Base-by-base conservation (phyloP, 1,140 invertebrate species). In the Euwallacea similis region DNA sequence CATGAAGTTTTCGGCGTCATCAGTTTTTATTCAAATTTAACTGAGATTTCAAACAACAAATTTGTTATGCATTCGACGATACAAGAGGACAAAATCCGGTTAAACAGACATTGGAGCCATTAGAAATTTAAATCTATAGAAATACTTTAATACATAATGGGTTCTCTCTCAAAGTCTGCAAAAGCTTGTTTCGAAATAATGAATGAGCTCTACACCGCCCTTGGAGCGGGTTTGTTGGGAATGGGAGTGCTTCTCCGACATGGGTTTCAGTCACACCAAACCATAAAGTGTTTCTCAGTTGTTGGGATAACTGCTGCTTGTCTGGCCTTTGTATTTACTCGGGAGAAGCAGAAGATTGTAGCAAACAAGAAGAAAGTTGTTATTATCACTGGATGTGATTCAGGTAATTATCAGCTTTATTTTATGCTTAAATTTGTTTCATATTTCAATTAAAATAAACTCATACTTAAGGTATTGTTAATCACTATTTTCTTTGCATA, bases 321-420 rank as follows among this genome's bases (percentile, higher is more conserved):
- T 69, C 68, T 80, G 16, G 42, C 76, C 2, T 81, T 76, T 61
- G 69, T 76, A 7, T 76, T 77, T 61, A 66, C 64, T 42, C 44
- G 71, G 46, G 63, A 68, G 6, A 68, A 54, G 10, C 70, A 76
- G 56, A 68, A 69, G 44, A 15, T 75, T 7, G 21, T 60, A 46
- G 74, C 78, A 7, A 69, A 69, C 4, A 66, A 75, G 7, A 81
- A 79, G 3, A 81, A 85, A 76, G 84, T 89, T 53, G 77, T 94
- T 11, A 83, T 92, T 6, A 88, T 94, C 66, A 93, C 90, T 16
- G 93, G 93, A 53, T 95, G 92, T 78, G 92, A 94, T 80, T 92
- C 91, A 67, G 93, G 71, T 67, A 63, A 65, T n/a, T n/a, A n/a
- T n/a, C n/a, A n/a, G n/a, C n/a, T n/a, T n/a, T 21, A 42, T n/a